Conservation (phyloP, 2,888 invertebrate genomes). For the Macroteleia sp. region DNA sequence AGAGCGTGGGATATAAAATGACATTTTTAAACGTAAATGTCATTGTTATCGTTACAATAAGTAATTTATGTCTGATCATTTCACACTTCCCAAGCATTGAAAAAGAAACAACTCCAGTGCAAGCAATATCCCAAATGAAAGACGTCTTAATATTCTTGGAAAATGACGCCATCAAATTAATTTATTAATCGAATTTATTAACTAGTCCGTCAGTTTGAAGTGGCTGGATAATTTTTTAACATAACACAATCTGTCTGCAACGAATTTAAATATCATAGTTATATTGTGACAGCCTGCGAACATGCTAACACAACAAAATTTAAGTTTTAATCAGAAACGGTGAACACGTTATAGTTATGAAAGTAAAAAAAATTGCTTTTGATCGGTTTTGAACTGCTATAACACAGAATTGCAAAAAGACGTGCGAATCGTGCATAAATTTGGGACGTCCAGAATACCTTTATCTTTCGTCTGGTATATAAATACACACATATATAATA, state of each 20-base stretch:
- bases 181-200: too few species aligned
- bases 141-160: too few species aligned
- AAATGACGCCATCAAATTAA: too few species aligned
- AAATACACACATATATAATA: constrained; percentile 50
- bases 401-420: constrained; percentile 9
- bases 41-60: too few species aligned
- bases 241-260: constrained; percentile 10
- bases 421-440: constrained; percentile 73
- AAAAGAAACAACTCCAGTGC: too few species aligned
- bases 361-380: constrained; percentile 13
- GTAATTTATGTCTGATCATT: too few species aligned
- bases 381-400: constrained; percentile 13
- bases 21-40: too few species aligned
- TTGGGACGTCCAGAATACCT: constrained; percentile 70
- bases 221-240: too few species aligned
- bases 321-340: constrained; percentile 49
- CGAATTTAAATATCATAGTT: constrained; percentile 42
- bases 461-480: constrained; percentile 67
- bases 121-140: too few species aligned
- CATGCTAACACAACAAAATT: constrained; percentile 46
- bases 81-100: too few species aligned
- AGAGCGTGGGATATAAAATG: too few species aligned
- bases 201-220: too few species aligned
- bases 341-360: constrained; percentile 16
- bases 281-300: constrained; percentile 41